Base-by-base conservation (phyloP, 2,797 vertebrate species). In the Mormyrops boulengeri region DNA sequence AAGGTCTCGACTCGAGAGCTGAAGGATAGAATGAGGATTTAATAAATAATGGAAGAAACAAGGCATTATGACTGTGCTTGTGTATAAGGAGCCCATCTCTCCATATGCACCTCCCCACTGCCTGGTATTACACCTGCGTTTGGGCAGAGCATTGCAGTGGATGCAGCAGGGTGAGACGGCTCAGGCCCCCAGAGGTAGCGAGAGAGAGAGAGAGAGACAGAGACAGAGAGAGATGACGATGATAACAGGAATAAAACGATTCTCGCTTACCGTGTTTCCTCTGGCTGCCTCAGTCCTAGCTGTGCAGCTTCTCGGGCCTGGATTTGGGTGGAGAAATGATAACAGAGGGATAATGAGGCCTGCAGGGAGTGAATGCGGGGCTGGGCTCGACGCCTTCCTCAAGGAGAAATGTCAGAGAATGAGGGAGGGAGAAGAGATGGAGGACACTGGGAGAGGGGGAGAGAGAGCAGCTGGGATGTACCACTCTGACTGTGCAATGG, bases 391-490 rank as follows among this genome's bases (percentile, higher is more conserved):
- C 91, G 87, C 93, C 92, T 94, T 95, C 95, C 94, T 95, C 90
- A 95, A 93, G 92, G 93, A 92, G 92, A 93, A 93, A 91, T 66
- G 80, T 57, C 80, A 90, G 91, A 93, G 94, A 93, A 93, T 92
- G 92, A 93, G 90, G 92, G 92, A 92, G 92, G 94, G 91, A 90
- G 88, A 90, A 95, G 94, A 93, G 95, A 96, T 95, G 95, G 95
- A 96, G 95, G 95, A 94, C 95, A 93, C 94, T 93, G 94, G 88
- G 89, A 91, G 92, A 92, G 90, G 93, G 94, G 93, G 92, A 93
- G 91, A 92, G 93, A 93, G 94, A 93, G 93, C 93, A 91, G 91
- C 90, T 91, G 95, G 96, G 89, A 92, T 89, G 92, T 96, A 96
- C 96, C 96, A 96, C 93, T 89, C 91, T 66, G 8, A 87, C 17